These are phyloP conservation scores for Eristalis intricaria DNA, from an alignment of 2,888 invertebrate species.

Conservation along the genomic window DNA sequence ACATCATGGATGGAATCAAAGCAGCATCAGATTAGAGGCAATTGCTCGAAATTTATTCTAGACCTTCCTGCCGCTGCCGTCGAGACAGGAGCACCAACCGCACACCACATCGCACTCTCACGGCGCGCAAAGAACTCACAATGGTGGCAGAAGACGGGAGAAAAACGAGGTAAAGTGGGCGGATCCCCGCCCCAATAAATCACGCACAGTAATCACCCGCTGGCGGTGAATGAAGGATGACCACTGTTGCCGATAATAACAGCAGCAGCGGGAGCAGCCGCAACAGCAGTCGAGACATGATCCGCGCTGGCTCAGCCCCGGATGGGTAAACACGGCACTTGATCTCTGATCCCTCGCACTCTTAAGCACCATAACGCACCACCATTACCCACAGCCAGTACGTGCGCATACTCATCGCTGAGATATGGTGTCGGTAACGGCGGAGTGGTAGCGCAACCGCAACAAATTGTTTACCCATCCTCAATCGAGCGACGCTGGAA, in stretches of 20 bases:
- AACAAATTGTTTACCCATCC: constrained; percentile 72
- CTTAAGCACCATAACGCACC: constrained; percentile 70
- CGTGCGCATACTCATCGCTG: constrained; percentile 49
- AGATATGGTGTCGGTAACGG: constrained; percentile 35
- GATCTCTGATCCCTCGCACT: constrained; percentile 71
- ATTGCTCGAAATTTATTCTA: neutral
- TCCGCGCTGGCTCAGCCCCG: constrained; percentile 2
- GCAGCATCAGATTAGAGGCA: constrained; percentile 30
- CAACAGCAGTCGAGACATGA: constrained; percentile 18
- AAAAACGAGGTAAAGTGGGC: constrained; percentile 31
- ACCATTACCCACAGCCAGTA: constrained; percentile 43
- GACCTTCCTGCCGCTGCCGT: neutral
- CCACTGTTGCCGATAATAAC: constrained; percentile 68
- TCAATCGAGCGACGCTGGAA: constrained; percentile 54
- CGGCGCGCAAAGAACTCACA: neutral
- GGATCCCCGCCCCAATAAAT: constrained; percentile 77
- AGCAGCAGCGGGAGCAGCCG: constrained; percentile 44
- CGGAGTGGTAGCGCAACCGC: constrained; percentile 70
- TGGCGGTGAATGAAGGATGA: constrained; percentile 75
- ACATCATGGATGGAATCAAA: constrained; percentile 31
- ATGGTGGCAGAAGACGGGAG: neutral
- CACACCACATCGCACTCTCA: constrained; percentile 17
- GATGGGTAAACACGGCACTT: constrained; percentile 67
- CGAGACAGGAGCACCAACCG: constrained; percentile 10
- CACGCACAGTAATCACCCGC: constrained; percentile 81